Evolutionary conservation across 92 coral and sea anemone genomes (phyloP), one percentile per base, ranked within the genome.

Genomic region (Isaurus tuberculatus): DNA sequence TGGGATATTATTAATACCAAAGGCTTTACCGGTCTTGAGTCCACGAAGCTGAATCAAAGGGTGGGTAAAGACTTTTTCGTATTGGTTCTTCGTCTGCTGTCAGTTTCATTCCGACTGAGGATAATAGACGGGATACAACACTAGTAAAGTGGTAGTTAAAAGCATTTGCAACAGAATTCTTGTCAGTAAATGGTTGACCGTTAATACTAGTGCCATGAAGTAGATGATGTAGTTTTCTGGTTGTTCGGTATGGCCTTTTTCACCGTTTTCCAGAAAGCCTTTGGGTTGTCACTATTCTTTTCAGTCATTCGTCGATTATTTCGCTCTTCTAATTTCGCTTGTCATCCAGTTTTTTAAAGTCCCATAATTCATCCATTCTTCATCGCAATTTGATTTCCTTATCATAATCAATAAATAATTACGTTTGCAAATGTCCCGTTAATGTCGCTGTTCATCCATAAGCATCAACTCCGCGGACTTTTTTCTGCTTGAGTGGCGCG

Each of bases 201-300:
- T 49, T 75, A 19, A 74, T 51, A 36, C 49, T 60, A 57, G 2
- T 57, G 64, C 4, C 53, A 57, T n/a, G n/a, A n/a, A n/a, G 64
- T 4, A 19, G 11, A 57, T 2, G 64, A 57, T 57, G 27, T 2
- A 19, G 70, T 64, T 64, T 64, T 26, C 70, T 29, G 17, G 32
- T 27, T 19, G 5, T 64, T 28, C 15, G 36, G 84, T 82, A 75
- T 57, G 31, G 75, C 75, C 72, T 65, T 31, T 73, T 85, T 85
- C 14, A 75, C 84, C 19, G 63, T 75, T 85, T 64, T 85, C 73
- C 81, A 72, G 65, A 72, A 70, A 5, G 26, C 33, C 65, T 85
- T 75, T 0, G 84, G 75, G 32, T 75, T 53, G 66, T 65, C 32
- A 65, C 77, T 61, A 28, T 85, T 85, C 36, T 79, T 46, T 29